phyloP scores from a whole-genome alignment of 1,140 invertebrate genomes.

The Meloidogyne floridensis region DNA sequence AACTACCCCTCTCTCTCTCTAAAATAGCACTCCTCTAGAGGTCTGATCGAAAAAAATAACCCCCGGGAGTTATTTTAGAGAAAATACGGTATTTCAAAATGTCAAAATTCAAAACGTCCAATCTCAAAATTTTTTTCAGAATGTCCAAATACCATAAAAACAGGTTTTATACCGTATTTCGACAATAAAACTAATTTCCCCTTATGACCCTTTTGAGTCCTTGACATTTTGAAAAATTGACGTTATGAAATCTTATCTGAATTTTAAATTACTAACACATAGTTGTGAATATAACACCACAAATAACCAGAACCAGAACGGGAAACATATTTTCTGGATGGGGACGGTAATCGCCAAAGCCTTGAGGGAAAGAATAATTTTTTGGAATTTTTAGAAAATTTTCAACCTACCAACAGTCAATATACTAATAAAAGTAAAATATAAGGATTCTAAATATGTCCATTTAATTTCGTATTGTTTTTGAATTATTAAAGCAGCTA shows the following conservation, averaged over 20 bases:
- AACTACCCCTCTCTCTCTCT: too few species aligned
- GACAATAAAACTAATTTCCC: background rate
- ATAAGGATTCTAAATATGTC: conserved; percentile 61
- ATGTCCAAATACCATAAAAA: background rate
- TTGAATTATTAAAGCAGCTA: conserved; percentile 58
- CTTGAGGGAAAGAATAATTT: conserved; percentile 33
- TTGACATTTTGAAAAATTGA: background rate
- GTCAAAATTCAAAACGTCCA: too few species aligned
- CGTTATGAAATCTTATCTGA: too few species aligned
- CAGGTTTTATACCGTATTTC: background rate
- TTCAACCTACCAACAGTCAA: conserved; percentile 58
- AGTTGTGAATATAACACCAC: conserved; percentile 63
- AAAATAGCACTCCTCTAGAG: too few species aligned
- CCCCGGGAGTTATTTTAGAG: too few species aligned
- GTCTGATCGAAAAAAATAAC: too few species aligned
- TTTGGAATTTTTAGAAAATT: conserved; percentile 5
- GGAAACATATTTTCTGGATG: conserved; percentile 49
- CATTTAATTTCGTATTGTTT: conserved; percentile 50
- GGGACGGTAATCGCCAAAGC: conserved; percentile 63
- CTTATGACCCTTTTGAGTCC: background rate
- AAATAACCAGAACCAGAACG: conserved; percentile 49
- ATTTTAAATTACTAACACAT: conserved; percentile 50
- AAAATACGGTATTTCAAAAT: too few species aligned
- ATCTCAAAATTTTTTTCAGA: background rate
- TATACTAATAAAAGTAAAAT: conserved; percentile 65